Percentiles rank a stretch among this genome's conserved stretches.
These are phyloP conservation scores for Halichoeres trimaculatus DNA, from an alignment of 2,113 vertebrate species.

Conservation along the genomic window DNA sequence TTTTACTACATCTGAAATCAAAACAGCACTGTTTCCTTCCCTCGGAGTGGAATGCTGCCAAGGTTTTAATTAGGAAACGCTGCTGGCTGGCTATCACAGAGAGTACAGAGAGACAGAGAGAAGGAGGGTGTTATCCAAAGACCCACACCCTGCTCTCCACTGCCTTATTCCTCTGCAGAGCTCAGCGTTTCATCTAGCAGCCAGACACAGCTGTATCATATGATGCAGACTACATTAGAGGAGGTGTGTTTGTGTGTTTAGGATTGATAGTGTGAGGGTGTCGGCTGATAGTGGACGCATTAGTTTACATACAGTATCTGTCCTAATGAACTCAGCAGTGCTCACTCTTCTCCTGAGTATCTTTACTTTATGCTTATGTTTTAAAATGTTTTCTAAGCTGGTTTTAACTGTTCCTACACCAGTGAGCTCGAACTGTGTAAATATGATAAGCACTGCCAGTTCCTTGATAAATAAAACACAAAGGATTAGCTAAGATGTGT, in stretches of 20 bases:
- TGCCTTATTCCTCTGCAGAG: conserved; percentile 33
- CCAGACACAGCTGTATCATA: conserved; percentile 49
- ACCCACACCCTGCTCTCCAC: conserved; percentile 49
- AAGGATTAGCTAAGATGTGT: no score
- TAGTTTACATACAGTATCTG: not conserved
- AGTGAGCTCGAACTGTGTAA: no score
- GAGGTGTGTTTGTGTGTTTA: conserved; percentile 19
- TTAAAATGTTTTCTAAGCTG: not conserved
- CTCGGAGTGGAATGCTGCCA: conserved; percentile 31
- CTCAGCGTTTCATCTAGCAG: conserved; percentile 50
- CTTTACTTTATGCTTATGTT: not conserved
- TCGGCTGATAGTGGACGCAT: not conserved
- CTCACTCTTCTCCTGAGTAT: not conserved
- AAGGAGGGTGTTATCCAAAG: conserved; percentile 31
- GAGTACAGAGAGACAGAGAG: conserved; percentile 12
- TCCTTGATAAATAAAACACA: no score
- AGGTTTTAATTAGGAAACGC: conserved; percentile 64
- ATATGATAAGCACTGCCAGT: not conserved
- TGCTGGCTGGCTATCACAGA: conserved; percentile 71
- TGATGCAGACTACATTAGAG: conserved; percentile 40
- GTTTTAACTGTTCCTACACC: not conserved
- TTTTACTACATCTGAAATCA: conserved; percentile 37
- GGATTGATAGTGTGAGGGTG: not conserved
- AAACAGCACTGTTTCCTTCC: conserved; percentile 32
- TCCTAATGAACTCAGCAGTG: not conserved